Evolutionary conservation across 2,797 vertebrate species (phyloP), one percentile per base, ranked within the genome.

Genomic region (Hoplostethus atlanticus): DNA sequence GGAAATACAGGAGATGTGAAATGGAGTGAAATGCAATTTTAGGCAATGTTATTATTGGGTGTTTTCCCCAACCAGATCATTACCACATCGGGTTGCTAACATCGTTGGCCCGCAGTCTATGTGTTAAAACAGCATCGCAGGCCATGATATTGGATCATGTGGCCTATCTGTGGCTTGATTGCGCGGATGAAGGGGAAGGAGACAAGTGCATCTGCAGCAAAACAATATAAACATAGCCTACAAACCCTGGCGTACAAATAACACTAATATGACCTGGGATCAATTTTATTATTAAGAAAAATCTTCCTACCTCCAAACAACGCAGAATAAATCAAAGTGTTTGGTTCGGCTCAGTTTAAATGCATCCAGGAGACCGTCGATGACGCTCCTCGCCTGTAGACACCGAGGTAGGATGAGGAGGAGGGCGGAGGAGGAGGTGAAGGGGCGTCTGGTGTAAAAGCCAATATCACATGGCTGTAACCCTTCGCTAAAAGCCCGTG

Each of bases 241-340:
- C 0, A 16, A 6, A 8, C 1, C 52, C 46, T 13, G 64, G 25
- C 0, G 16, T 44, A 31, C 3, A 38, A n/a, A 17, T 2, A 8
- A 15, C 1, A 16, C 2, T 13, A 6, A 54, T 16, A 11, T 25
- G 25, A 62, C 2, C 13, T 0, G 21, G 3, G 17, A 8, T 6
- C 1, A 59, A 44, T 25, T 7, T 0, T 3, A 1, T 3, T 0
- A 9, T 25, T n/a, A 30, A 60, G 34, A 30, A 38, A 38, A 15
- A 17, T 4, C 3, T 1, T 68, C 90, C 64, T 87, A 91, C 90
- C 90, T 89, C 67, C 70, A 34, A 69, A 68, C 61, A 60, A 69
- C 72, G 48, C 28, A 7, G 79, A 59, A 73, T 4, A 13, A 60
- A 58, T 25, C 64, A 28, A 1, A 48, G 50, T 0, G 38, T 4